These are phyloP conservation scores for Drosophila takahashii DNA, from an alignment of 1,140 invertebrate genomes.

Conservation along the genomic window DNA sequence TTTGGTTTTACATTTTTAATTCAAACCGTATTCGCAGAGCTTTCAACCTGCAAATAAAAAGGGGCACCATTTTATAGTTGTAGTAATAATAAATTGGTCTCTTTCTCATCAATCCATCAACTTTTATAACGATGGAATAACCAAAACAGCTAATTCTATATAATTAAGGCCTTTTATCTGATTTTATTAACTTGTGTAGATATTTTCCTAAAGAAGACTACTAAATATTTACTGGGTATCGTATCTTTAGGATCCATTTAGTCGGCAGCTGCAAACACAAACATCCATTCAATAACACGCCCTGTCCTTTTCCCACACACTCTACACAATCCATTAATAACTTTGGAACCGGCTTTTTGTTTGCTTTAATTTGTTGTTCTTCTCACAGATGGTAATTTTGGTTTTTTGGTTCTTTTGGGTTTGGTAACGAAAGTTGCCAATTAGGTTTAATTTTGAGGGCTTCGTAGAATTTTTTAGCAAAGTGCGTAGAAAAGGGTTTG, in stretches of 20 bases:
- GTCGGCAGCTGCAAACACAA: constrained; percentile 16
- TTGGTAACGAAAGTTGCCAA: constrained; percentile 71
- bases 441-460: constrained; percentile 48
- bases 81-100: no score
- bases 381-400: constrained; percentile 27
- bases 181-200: no score
- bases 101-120: no score
- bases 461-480: constrained; percentile 53
- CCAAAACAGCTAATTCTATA: no score
- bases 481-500: constrained; percentile 67
- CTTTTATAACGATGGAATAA: no score
- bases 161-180: no score
- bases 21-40: no score
- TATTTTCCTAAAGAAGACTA: no score
- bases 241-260: not conserved
- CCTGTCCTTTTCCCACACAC: not conserved
- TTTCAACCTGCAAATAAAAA: no score
- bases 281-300: constrained; percentile 20
- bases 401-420: constrained; percentile 32
- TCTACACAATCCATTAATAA: constrained; percentile 16
- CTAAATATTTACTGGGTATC: not conserved
- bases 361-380: constrained; percentile 65
- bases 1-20: no score
- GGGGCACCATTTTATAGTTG: no score
- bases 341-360: constrained; percentile 76